Conservation (phyloP, 2,888 invertebrate genomes). For the Calliphora vomitoria region DNA sequence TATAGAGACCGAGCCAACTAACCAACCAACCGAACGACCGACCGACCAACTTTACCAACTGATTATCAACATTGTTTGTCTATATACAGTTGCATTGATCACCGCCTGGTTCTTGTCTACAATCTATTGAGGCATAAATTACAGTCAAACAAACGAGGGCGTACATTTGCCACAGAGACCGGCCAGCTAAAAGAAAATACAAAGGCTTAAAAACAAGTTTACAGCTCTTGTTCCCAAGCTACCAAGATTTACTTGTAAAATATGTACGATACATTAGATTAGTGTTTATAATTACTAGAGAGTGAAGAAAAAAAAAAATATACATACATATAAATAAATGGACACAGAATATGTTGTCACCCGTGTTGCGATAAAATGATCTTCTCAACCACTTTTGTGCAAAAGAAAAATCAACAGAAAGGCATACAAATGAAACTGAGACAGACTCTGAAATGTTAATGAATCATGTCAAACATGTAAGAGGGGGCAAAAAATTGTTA, state of each 20-base stretch:
- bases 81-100: slow-evolving; percentile 66
- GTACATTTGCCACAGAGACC: slow-evolving; percentile 52
- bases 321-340: slow-evolving; percentile 54
- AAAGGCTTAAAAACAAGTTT: slow-evolving; percentile 57
- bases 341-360: slow-evolving; percentile 67
- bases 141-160: slow-evolving; percentile 71
- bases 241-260: slow-evolving; percentile 54
- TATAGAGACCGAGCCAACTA: background rate
- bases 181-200: slow-evolving; percentile 17
- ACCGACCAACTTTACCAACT: slow-evolving; percentile 30
- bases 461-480: slow-evolving; percentile 65
- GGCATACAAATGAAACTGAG: slow-evolving; percentile 19
- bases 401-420: background rate
- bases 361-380: slow-evolving; percentile 67
- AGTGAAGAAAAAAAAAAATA: background rate
- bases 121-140: slow-evolving; percentile 71
- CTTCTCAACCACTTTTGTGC: slow-evolving; percentile 57
- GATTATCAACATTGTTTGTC: slow-evolving; percentile 66
- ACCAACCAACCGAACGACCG: background rate
- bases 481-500: background rate
- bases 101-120: slow-evolving; percentile 65
- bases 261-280: slow-evolving; percentile 61
- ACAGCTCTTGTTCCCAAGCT: slow-evolving; percentile 43
- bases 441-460: slow-evolving; percentile 62
- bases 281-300: slow-evolving; percentile 68